These are phyloP conservation scores for Meganola albula DNA, from an alignment of 2,888 invertebrate species.

Conservation along the genomic window DNA sequence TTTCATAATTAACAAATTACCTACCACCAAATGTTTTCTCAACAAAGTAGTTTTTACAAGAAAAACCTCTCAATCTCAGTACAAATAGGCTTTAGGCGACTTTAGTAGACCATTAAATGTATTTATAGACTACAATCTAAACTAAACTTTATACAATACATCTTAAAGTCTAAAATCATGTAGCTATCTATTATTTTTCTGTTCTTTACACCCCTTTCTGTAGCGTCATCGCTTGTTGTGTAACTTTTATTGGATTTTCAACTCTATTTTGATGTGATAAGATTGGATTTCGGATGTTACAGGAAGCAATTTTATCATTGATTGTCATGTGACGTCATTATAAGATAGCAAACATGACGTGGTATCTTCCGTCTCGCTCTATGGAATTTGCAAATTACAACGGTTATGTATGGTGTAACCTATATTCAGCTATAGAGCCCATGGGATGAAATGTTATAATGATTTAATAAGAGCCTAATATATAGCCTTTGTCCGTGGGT, in stretches of 20 bases:
- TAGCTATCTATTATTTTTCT: conserved; percentile 15
- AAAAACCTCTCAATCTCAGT: conserved; percentile 25
- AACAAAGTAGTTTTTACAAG: conserved; percentile 21
- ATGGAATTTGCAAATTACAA: neutral
- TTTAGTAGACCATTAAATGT: conserved; percentile 21
- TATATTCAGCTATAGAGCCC: conserved; percentile 18
- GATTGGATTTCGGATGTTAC: conserved; percentile 4
- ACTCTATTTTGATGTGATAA: conserved; percentile 2
- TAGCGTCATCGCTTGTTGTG: conserved; percentile 22
- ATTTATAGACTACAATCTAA: conserved; percentile 26
- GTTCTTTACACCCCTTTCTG: conserved; percentile 19
- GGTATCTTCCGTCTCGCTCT: conserved; percentile 28
- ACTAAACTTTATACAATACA: conserved; percentile 10
- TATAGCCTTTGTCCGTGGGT: too few relatives aligned
- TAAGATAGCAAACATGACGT: conserved; percentile 39
- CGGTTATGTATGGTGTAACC: too few relatives aligned
- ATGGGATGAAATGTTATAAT: too few relatives aligned
- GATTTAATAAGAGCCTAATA: too few relatives aligned
- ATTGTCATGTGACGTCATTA: conserved; percentile 33
- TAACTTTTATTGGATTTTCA: conserved; percentile 2
- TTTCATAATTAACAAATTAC: too few relatives aligned
- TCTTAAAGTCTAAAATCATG: conserved; percentile 12
- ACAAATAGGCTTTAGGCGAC: conserved; percentile 19
- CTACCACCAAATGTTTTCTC: neutral
- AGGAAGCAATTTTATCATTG: conserved; percentile 16